Percentiles rank a stretch among this genome's conserved stretches.
Conservation (phyloP, 2,888 invertebrate species). For the Andrena hattorfiana region DNA sequence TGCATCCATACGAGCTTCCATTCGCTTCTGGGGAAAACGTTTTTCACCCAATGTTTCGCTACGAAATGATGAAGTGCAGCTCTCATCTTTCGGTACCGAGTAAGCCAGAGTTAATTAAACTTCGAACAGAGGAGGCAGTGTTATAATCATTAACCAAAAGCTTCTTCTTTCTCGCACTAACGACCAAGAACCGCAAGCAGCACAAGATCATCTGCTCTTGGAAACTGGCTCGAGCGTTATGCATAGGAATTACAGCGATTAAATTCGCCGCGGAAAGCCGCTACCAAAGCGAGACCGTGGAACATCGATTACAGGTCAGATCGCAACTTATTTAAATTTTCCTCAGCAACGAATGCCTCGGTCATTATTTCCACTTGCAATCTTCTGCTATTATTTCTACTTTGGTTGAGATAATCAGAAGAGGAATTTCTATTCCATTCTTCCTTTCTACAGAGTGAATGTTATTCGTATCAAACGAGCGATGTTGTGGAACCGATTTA, state of each 20-base stretch:
- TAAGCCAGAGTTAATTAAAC: conserved; percentile 34
- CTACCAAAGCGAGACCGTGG: background rate
- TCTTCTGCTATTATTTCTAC: background rate
- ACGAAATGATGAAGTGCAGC: background rate
- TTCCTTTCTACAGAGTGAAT: background rate
- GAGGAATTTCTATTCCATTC: background rate
- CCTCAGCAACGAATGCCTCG: background rate
- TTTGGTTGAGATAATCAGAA: background rate
- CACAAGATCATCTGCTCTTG: conserved; percentile 13
- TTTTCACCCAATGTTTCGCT: conserved; percentile 5
- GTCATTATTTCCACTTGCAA: background rate
- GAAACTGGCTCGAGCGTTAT: conserved; percentile 26
- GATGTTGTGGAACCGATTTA: background rate
- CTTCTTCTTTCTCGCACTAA: conserved; percentile 25
- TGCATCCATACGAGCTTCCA: background rate
- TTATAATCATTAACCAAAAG: conserved; percentile 42
- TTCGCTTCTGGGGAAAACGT: background rate
- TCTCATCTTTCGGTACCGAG: conserved; percentile 2
- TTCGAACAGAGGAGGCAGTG: conserved; percentile 51
- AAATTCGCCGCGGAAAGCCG: conserved; percentile 28
- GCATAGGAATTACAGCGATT: conserved; percentile 43
- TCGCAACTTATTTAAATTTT: background rate
- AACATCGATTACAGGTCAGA: background rate
- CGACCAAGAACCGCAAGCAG: conserved; percentile 13
- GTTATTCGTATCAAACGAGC: background rate